These are phyloP conservation scores for Telmatherina bonti DNA, from an alignment of 2,797 vertebrate genomes.

Conservation along the genomic window DNA sequence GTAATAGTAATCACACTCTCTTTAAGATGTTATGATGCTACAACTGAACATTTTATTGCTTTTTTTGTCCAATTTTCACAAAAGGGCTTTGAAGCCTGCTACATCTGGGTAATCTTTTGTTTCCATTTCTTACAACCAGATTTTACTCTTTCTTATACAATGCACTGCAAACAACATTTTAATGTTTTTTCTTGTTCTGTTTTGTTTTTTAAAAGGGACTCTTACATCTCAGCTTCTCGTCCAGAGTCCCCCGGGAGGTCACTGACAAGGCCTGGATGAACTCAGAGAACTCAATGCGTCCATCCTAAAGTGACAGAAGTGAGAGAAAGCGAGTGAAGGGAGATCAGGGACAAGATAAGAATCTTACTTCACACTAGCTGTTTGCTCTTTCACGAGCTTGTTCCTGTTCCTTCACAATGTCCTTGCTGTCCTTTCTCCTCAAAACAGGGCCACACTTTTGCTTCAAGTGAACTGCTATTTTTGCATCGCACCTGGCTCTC, in stretches of 20 bases:
- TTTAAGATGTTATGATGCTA: conserved; percentile 11
- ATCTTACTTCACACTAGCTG: conserved; percentile 37
- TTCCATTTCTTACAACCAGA: conserved; percentile 3
- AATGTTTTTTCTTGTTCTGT: conserved; percentile 2
- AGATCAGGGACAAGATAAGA: conserved; percentile 34
- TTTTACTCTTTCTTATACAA: conserved; percentile 34
- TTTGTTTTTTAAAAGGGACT: conserved; percentile 46
- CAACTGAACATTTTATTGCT: neutral
- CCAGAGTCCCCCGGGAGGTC: conserved; percentile 96
- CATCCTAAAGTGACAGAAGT: conserved; percentile 84
- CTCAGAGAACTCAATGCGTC: conserved; percentile 97
- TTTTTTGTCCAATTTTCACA: neutral
- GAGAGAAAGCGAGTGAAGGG: conserved; percentile 17
- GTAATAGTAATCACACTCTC: conserved; percentile 1
- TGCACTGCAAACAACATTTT: conserved; percentile 36
- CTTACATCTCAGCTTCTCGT: conserved; percentile 98
- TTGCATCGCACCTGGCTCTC: conserved; percentile 74
- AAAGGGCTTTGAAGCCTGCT: conserved; percentile 4
- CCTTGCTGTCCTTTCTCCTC: conserved; percentile 58
- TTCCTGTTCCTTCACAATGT: conserved; percentile 43
- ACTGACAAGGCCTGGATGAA: conserved; percentile 99
- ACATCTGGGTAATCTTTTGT: conserved; percentile 28
- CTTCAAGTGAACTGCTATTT: conserved; percentile 77
- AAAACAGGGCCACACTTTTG: conserved; percentile 73
- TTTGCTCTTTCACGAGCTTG: conserved; percentile 42